phyloP scores from a whole-genome alignment of 2,113 vertebrate genomes.

The Mugil cephalus region DNA sequence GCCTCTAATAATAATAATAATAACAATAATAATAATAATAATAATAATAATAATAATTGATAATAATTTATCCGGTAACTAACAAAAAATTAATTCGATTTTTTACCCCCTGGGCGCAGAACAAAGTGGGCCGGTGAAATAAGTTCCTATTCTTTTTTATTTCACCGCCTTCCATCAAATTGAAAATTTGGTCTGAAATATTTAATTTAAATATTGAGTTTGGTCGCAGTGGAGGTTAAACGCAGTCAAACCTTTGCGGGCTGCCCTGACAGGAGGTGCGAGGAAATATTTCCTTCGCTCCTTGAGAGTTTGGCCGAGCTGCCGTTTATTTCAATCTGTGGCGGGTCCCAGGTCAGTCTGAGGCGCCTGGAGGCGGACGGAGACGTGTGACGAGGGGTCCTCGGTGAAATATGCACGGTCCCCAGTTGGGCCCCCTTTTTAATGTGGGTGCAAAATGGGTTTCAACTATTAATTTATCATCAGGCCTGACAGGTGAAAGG shows the following conservation, averaged over 20 bases:
- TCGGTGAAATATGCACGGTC: conserved; percentile 85
- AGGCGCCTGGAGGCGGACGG: conserved; percentile 81
- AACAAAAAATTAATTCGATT: too few relatives aligned
- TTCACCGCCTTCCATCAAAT: not conserved
- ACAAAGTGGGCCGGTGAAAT: too few relatives aligned
- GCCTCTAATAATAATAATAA: not conserved
- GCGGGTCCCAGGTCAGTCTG: conserved; percentile 70
- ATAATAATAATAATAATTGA: not conserved
- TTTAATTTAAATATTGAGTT: not conserved
- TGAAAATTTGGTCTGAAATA: not conserved
- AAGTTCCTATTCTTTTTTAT: too few relatives aligned
- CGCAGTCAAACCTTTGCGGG: not conserved
- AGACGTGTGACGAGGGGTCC: conserved; percentile 82
- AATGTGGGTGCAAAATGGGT: conserved; percentile 89
- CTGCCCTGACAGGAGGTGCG: conserved; percentile 65
- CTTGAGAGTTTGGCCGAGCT: conserved; percentile 63
- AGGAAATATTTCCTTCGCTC: conserved; percentile 74
- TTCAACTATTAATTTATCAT: conserved; percentile 89
- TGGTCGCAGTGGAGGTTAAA: not conserved
- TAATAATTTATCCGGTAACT: too few relatives aligned
- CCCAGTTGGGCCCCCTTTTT: conserved; percentile 84
- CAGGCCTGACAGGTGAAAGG: conserved; percentile 72
- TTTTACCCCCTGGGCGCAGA: too few relatives aligned
- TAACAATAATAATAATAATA: not conserved
- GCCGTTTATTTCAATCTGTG: conserved; percentile 66